Evolutionary conservation across 2,888 invertebrate species (phyloP), one percentile per base, ranked within the genome.

Genomic region (Listrodromus nycthemerus): DNA sequence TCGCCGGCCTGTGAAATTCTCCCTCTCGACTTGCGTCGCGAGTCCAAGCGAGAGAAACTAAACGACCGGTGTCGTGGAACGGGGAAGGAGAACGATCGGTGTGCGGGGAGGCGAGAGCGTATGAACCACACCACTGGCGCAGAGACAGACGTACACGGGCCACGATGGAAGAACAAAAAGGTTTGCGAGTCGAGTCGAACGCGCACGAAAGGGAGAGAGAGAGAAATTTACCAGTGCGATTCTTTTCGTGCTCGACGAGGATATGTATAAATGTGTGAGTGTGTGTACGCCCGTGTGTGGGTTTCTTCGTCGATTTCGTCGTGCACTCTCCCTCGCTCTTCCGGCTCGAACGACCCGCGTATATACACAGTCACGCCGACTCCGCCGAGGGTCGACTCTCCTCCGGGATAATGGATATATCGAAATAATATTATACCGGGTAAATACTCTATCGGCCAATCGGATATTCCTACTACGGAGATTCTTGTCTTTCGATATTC

Each of bases 261-360:
- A 41, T 16, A n/a, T 2, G 13, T 33, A 13, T 45, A 41, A 27
- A 21, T 27, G 10, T 48, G n/a, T 27, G 10, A 2, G 16, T 41
- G 3, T 41, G 30, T 45, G 33, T 8, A 37, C n/a, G n/a, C n/a
- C n/a, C 4, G 16, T 41, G 10, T 24, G 13, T 16, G n/a, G 24
- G 41, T 27, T 21, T 66, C 66, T 58, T 16, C 67, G n/a, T 75
- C 83, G 55, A 24, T 58, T 48, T 79, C 58, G 30, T 48, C 73
- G 74, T 76, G 77, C 75, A 75, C 79, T 80, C 77, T 69, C 48
- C 63, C 77, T 69, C 61, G 61, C 77, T 83, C 77, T 83, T 80
- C 80, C 83, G 83, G 83, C 67, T 77, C 71, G 66, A 61, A 71
- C 61, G 80, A 66, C 41, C 70, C 70, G 48, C 65, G 67, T 41